Evolutionary conservation across 1,140 invertebrate genomes (phyloP).

Genomic region (Panulirus ornatus): DNA sequence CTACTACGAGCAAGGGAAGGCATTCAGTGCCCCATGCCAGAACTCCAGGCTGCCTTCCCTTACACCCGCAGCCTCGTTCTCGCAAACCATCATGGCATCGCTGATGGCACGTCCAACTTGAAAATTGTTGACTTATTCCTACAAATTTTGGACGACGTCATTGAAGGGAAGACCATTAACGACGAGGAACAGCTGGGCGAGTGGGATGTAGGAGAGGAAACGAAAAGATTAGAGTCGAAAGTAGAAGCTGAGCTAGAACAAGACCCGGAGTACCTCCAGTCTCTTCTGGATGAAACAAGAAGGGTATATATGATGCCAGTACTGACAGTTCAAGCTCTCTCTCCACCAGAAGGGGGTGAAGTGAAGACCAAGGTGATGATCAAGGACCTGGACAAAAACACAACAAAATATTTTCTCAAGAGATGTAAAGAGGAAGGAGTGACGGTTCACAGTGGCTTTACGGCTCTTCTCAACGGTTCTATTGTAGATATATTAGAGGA

Average conservation of each 20-base stretch:
- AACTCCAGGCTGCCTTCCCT: background rate
- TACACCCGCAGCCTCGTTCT: conserved; percentile 23
- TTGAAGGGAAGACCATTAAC: conserved; percentile 16
- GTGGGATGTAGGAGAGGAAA: background rate
- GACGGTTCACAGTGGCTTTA: conserved; percentile 13
- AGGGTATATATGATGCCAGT: background rate
- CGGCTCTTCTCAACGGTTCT: background rate
- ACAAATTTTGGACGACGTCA: conserved; percentile 28
- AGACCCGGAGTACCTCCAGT: background rate
- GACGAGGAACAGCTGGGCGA: conserved; percentile 32
- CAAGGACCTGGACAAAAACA: background rate
- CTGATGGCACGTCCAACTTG: conserved; percentile 17
- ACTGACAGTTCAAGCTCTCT: background rate
- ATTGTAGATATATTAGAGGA: background rate
- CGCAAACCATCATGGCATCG: conserved; percentile 38
- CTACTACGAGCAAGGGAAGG: background rate
- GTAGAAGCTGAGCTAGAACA: background rate
- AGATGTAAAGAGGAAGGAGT: conserved; percentile 22
- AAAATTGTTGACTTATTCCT: conserved; percentile 17
- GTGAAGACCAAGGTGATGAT: background rate
- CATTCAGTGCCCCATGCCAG: background rate
- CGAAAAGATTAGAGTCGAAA: background rate
- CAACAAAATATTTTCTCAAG: background rate
- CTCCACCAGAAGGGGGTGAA: background rate
- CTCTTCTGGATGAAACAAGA: background rate